Evolutionary conservation across 1,140 invertebrate genomes (phyloP).

Genomic region (Helicorthomorpha holstii): DNA sequence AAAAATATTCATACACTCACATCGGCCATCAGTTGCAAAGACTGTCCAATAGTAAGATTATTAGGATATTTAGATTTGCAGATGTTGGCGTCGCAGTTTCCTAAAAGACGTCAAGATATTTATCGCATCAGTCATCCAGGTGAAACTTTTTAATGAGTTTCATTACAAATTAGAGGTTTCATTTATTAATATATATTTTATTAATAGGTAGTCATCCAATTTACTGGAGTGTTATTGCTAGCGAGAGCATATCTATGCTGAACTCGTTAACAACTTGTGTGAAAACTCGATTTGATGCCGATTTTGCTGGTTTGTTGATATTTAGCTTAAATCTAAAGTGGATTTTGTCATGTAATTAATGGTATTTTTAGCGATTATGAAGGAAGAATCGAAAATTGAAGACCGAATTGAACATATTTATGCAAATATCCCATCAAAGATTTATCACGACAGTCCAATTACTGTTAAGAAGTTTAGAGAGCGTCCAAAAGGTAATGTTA

Average conservation of each 20-base stretch:
- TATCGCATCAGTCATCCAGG: background rate
- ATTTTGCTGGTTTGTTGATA: too few relatives aligned
- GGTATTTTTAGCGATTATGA: too few relatives aligned
- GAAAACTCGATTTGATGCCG: too few relatives aligned
- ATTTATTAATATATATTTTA: background rate
- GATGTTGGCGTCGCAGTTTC: background rate
- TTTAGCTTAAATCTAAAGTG: background rate
- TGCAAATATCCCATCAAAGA: too few relatives aligned
- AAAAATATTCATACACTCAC: background rate
- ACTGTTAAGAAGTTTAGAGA: too few relatives aligned
- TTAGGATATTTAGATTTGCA: background rate
- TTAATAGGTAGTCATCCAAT: background rate
- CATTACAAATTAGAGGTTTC: background rate
- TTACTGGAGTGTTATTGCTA: background rate
- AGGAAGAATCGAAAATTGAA: too few relatives aligned
- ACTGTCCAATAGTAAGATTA: background rate
- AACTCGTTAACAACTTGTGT: too few relatives aligned
- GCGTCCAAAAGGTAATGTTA: too few relatives aligned
- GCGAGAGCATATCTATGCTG: too few relatives aligned
- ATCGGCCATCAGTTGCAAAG: background rate
- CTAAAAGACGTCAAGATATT: background rate
- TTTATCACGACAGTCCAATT: too few relatives aligned
- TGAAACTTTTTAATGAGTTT: background rate
- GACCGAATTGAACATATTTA: too few relatives aligned
- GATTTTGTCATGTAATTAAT: too few relatives aligned